Base-by-base conservation (phyloP, 2,113 vertebrate genomes). In the Myotis davidii region DNA sequence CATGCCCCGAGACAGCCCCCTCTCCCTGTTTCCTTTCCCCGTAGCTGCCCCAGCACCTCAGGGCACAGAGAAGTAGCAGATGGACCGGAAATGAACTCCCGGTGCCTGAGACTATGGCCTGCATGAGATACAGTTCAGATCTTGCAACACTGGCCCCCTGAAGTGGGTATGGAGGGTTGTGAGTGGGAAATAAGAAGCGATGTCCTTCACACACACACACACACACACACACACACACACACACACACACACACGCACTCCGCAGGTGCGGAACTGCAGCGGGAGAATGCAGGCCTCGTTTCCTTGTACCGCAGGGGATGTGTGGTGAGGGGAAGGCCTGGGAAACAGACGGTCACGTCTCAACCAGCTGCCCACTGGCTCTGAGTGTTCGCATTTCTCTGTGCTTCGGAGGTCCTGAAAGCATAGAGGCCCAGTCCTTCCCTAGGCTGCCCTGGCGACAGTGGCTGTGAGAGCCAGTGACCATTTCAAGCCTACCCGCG, bases 31-130 rank as follows among this genome's bases (percentile, higher is more conserved):
- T 4, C 2, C 56, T 69, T 48, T 69, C 25, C 7, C 27, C 3
- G 25, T 25, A 12, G 96, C 95, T 94, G 76, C 91, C 96, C 95
- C 67, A 96, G 97, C 96, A 94, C 72, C 42, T 85, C 25, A 3
- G 0, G 3, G 45, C 16, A 88, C 78, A 92, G 64, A 6, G 52
- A 67, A 64, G 70, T 52, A 21, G 56, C 11, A 18, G 21, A 8
- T 5, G 0, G 0, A 79, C 89, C 84, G 25, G 84, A 87, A 89
- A 96, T 11, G n/a, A 91, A 95, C 72, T 79, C 42, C 8, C 8
- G 2, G 3, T 45, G 12, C 64, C 72, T 48, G 69, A 70, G 2
- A 8, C 23, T 25, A 50, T 74, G 87, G 83, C 52, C n/a, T 0
- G 67, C 59, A 6, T 3, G 78, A 83, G 54, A 9, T 1, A 0